These are phyloP conservation scores for Temnothorax rugatulus DNA, from an alignment of 2,888 invertebrate genomes.

Conservation along the genomic window DNA sequence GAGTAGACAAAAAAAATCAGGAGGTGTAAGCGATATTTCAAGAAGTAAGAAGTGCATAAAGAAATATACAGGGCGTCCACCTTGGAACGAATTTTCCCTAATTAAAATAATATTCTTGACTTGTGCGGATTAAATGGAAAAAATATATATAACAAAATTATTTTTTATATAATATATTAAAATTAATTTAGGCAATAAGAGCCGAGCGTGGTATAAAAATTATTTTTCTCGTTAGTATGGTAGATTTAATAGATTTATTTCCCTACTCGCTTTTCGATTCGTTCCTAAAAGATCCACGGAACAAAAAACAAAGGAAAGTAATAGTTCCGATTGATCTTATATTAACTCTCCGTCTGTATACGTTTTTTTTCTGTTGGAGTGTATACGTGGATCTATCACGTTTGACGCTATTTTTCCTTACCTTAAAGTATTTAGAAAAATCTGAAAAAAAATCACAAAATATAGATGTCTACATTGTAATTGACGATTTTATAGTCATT, in stretches of 20 bases:
- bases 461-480: too few relatives aligned
- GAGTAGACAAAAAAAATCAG: not conserved
- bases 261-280: not conserved
- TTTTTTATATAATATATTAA: too few relatives aligned
- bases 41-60: not conserved
- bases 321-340: not conserved
- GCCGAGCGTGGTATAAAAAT: too few relatives aligned
- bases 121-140: not conserved
- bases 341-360: too few relatives aligned
- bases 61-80: too few relatives aligned
- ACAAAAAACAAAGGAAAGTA: not conserved
- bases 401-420: too few relatives aligned
- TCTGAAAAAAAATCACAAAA: too few relatives aligned
- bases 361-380: too few relatives aligned
- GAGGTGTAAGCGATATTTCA: not conserved
- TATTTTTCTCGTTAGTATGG: not conserved
- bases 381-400: too few relatives aligned
- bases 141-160: not conserved
- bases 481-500: too few relatives aligned
- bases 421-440: too few relatives aligned
- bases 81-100: not conserved
- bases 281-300: not conserved
- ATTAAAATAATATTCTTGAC: not conserved
- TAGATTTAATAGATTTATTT: not conserved
- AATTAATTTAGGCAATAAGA: too few relatives aligned